phyloP scores from a whole-genome alignment of 2,888 invertebrate species.

The Aleiodes leptofemur region DNA sequence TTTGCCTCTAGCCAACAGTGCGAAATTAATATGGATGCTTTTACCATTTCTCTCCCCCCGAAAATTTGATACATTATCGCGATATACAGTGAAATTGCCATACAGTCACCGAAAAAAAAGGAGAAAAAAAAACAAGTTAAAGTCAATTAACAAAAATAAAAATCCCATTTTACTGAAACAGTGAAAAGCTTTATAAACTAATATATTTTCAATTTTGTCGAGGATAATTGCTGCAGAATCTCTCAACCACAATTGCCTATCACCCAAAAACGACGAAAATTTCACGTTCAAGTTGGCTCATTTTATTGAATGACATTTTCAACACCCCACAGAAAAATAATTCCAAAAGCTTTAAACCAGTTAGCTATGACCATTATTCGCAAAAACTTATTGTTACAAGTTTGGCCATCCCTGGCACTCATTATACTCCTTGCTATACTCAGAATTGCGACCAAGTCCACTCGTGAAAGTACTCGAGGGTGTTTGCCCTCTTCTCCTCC shows the following conservation, averaged over 20 bases:
- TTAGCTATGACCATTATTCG: no score
- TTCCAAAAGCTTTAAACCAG: conserved; percentile 40
- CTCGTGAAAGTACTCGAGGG: conserved; percentile 47
- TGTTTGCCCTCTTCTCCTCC: conserved; percentile 14
- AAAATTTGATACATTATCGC: neutral
- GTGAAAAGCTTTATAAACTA: conserved; percentile 1
- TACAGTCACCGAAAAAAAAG: neutral
- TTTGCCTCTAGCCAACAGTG: neutral
- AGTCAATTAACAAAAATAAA: neutral
- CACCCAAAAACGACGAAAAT: neutral
- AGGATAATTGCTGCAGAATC: conserved; percentile 17
- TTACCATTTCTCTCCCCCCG: neutral
- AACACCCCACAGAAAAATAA: conserved; percentile 40
- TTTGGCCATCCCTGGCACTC: conserved; percentile 53
- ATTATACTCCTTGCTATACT: conserved; percentile 42
- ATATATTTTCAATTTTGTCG: neutral
- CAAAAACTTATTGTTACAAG: conserved; percentile 54
- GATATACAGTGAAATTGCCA: neutral
- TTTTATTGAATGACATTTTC: conserved; percentile 50
- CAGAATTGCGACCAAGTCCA: conserved; percentile 39
- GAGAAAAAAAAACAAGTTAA: neutral
- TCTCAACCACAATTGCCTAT: neutral
- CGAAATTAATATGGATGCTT: conserved; percentile 8
- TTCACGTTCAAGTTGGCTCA: conserved; percentile 44
- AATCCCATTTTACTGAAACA: neutral